Evolutionary conservation across 2,113 vertebrate species (phyloP), one percentile per base, ranked within the genome.

Genomic region (Danionella cerebrum): DNA sequence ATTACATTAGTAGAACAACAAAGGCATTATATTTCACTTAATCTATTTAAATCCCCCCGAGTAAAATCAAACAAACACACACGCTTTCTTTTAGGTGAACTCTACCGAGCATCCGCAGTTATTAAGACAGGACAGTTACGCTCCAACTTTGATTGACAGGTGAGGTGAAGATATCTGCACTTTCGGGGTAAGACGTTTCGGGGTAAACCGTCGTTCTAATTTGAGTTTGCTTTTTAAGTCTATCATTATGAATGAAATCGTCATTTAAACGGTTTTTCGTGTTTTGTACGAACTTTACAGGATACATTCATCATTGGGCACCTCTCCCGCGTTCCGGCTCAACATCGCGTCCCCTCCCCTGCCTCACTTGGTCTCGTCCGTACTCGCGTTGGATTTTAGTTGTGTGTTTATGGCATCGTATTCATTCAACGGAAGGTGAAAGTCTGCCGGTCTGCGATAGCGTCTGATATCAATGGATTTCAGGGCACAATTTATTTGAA

Each of bases 321-420:
- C 18, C 14, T 25, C 29, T 18, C 29, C 6, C 19, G 7, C 29
- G 19, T 6, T 22, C 6, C 19, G 6, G 4, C 2, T 0, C 2
- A 12, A 3, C 70, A 0, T 18, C 4, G 13, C 66, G 35, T 51
- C 87, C 87, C 86, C 77, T 73, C 18, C 87, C 87, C 85, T 89
- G 74, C 54, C 29, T n/a, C 9, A 33, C 52, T 85, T 90, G 89
- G 88, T 89, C 71, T 87, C 75, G 83, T 65, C 89, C 87, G 84
- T 85, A 87, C 84, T 82, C 85, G 85, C 80, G 84, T 74, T 65
- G 81, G 84, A 87, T 87, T 88, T 86, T 84, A 86, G 78, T 86
- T 83, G 25, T 54, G 69, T 65, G 64, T 73, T 77, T 41, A 76
- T 77, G 81, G 80, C 82, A 79, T 83, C 73, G 41, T 63, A 27